phyloP scores from a whole-genome alignment of 2,888 invertebrate species.

The Sphaerophoria rueppellii region DNA sequence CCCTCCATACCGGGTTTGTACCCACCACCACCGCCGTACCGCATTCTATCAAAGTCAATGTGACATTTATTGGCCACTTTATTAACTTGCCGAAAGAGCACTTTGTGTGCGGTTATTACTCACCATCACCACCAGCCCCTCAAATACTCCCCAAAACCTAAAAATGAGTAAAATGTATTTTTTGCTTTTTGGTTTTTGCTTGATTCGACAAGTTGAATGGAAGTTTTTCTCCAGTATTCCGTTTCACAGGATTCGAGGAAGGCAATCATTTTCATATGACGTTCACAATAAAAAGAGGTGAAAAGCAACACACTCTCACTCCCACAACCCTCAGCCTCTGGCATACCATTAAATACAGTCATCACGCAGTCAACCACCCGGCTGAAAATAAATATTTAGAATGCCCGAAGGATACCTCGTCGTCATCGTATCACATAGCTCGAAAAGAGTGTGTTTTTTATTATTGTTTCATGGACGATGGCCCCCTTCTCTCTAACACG shows the following conservation, averaged over 20 bases:
- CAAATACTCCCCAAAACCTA: conserved; percentile 11
- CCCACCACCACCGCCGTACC: not conserved
- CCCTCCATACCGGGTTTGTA: not conserved
- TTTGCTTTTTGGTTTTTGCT: not conserved
- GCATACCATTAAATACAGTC: conserved; percentile 72
- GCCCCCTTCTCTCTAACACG: not conserved
- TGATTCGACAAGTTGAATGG: conserved; percentile 28
- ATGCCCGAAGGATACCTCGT: conserved; percentile 71
- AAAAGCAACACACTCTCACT: conserved; percentile 57
- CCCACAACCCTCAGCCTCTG: conserved; percentile 46
- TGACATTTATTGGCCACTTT: conserved; percentile 72
- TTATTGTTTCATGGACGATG: conserved; percentile 11
- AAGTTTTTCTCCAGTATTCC: conserved; percentile 45
- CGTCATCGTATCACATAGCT: conserved; percentile 31
- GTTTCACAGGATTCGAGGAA: not conserved
- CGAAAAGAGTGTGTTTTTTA: conserved; percentile 45
- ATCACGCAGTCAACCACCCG: conserved; percentile 73
- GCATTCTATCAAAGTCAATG: conserved; percentile 68
- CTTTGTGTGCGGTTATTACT: conserved; percentile 67
- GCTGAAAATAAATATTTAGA: conserved; percentile 74
- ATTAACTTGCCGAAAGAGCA: conserved; percentile 69
- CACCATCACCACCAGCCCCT: conserved; percentile 30
- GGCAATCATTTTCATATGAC: conserved; percentile 68
- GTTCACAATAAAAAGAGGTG: conserved; percentile 65
- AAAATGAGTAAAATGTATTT: too few relatives aligned